phyloP scores from a whole-genome alignment of 2,797 vertebrate species.

The Characodon lateralis region DNA sequence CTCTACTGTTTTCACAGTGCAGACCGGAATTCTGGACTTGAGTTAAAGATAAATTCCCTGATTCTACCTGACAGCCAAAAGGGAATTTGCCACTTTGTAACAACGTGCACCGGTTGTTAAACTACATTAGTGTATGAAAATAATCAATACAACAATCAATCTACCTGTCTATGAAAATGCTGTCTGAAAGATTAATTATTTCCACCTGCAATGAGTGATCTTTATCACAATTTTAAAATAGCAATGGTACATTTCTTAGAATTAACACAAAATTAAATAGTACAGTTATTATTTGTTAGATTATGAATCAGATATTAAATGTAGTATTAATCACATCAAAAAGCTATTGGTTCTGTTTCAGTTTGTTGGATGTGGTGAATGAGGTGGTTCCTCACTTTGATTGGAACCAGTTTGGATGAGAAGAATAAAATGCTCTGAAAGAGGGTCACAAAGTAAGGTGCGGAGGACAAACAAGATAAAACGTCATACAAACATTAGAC shows the following conservation, averaged over 20 bases:
- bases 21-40: constrained; percentile 32
- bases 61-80: neutral
- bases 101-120: neutral
- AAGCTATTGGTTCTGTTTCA: too few relatives aligned
- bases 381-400: too few relatives aligned
- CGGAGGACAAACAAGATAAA: too few relatives aligned
- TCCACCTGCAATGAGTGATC: too few relatives aligned
- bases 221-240: neutral
- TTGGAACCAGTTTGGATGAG: too few relatives aligned
- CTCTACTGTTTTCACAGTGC: constrained; percentile 27
- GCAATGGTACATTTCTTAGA: neutral
- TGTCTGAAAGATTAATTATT: neutral
- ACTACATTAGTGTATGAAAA: neutral
- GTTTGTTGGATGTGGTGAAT: too few relatives aligned
- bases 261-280: neutral
- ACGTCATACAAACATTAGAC: too few relatives aligned
- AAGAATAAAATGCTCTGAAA: too few relatives aligned
- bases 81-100: neutral
- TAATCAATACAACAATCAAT: neutral
- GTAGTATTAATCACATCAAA: too few relatives aligned
- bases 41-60: constrained; percentile 20
- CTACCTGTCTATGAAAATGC: neutral
- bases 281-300: neutral
- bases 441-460: too few relatives aligned
- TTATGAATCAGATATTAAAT: too few relatives aligned